These are phyloP conservation scores for Pseudopleuronectes americanus DNA, from an alignment of 2,797 vertebrate genomes.

Conservation along the genomic window DNA sequence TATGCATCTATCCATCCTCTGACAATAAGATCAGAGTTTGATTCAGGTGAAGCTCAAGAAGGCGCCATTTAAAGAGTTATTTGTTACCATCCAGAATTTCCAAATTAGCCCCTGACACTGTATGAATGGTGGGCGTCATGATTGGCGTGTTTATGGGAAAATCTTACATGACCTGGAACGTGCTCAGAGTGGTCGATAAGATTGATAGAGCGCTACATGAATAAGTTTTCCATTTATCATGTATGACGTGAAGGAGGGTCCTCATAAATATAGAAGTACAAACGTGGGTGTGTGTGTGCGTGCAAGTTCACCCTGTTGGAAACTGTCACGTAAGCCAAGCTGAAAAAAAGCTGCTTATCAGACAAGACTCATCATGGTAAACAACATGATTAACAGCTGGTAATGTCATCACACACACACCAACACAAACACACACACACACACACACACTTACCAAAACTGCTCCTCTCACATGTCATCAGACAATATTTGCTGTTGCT, in stretches of 20 bases:
- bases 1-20: not conserved
- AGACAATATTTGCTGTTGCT: conserved; percentile 54
- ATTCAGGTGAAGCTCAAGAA: not conserved
- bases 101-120: no score
- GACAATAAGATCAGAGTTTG: not conserved
- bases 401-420: conserved; percentile 41
- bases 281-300: not conserved
- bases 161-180: no score
- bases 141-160: no score
- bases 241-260: no score
- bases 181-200: no score
- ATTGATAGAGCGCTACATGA: no score
- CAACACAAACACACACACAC: conserved; percentile 8
- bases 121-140: no score
- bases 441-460: conserved; percentile 10
- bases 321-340: conserved; percentile 32
- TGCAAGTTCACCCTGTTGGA: conserved; percentile 5
- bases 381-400: conserved; percentile 54
- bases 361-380: conserved; percentile 50
- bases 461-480: conserved; percentile 3
- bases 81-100: no score
- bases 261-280: not conserved
- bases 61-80: not conserved
- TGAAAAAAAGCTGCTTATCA: conserved; percentile 58
- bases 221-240: no score